Evolutionary conservation across 2,797 vertebrate species (phyloP).

Genomic region (Echeneis naucrates): DNA sequence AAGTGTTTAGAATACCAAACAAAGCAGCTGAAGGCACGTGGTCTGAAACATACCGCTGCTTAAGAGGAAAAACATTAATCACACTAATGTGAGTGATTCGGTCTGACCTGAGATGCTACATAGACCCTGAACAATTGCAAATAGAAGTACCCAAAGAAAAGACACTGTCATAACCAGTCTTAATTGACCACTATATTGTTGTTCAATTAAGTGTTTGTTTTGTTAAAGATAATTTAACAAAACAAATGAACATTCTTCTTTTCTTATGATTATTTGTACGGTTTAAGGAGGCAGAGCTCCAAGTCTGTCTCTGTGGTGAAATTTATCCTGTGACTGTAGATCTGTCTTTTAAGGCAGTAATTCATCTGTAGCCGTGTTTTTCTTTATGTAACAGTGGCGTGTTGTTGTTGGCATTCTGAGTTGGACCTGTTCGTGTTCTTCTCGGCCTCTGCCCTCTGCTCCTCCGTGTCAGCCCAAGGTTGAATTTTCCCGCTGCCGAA

Average conservation of each 20-base stretch:
- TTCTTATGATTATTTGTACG: not conserved
- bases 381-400: not conserved
- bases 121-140: not conserved
- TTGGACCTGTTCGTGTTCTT: slow-evolving; percentile 32
- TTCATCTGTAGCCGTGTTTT: too few relatives aligned
- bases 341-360: slow-evolving; percentile 1
- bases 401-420: slow-evolving; percentile 18
- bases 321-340: too few relatives aligned
- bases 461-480: slow-evolving; percentile 81
- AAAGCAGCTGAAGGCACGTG: not conserved
- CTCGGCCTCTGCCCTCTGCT: slow-evolving; percentile 52
- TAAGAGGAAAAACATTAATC: not conserved
- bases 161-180: not conserved
- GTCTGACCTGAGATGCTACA: slow-evolving; percentile 10
- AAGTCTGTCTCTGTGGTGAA: not conserved
- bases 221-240: too few relatives aligned
- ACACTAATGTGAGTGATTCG: not conserved
- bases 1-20: slow-evolving; percentile 29
- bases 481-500: slow-evolving; percentile 85
- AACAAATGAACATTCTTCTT: not conserved
- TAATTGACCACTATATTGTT: too few relatives aligned
- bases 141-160: not conserved
- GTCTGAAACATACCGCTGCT: not conserved
- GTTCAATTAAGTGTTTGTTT: not conserved
- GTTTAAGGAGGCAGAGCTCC: not conserved